Percentiles rank a stretch among this genome's conserved stretches.
Conservation (phyloP, 2,888 invertebrate genomes). For the Scaptomyza reducta region DNA sequence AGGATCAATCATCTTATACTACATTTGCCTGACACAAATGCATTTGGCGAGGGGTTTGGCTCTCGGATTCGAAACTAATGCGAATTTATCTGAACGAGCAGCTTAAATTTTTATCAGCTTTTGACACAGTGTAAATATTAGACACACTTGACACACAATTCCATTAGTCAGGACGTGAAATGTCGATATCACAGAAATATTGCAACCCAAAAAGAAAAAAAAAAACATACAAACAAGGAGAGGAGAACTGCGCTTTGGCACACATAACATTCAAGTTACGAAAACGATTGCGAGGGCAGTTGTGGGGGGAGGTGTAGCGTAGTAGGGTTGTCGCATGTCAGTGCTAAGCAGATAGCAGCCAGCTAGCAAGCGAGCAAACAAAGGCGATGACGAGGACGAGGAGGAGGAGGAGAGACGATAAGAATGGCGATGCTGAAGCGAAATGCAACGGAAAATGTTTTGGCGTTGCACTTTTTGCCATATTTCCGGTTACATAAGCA, state of each 20-base stretch:
- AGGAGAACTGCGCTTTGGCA: constrained; percentile 57
- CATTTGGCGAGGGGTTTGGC: background rate
- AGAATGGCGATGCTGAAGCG: constrained; percentile 23
- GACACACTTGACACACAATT: constrained; percentile 80
- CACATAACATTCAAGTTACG: constrained; percentile 77
- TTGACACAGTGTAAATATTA: constrained; percentile 79
- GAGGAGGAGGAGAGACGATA: constrained; percentile 9
- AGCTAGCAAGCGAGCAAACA: background rate
- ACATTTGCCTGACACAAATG: constrained; percentile 17
- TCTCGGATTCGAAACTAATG: constrained; percentile 27
- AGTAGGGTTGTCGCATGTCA: constrained; percentile 15
- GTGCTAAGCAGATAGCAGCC: constrained; percentile 40
- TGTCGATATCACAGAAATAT: constrained; percentile 62
- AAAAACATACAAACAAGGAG: constrained; percentile 3
- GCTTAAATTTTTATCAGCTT: constrained; percentile 80
- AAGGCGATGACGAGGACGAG: background rate
- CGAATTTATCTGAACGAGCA: constrained; percentile 58
- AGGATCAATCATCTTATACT: constrained; percentile 72
- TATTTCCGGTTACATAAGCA: constrained; percentile 80
- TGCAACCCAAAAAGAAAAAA: too few relatives aligned
- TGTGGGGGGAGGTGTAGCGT: background rate
- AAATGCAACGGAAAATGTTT: constrained; percentile 78
- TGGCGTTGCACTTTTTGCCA: constrained; percentile 79
- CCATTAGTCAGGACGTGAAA: constrained; percentile 75
- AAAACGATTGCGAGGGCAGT: too few relatives aligned